A percentile compares a stretch with the other conserved stretches of the same genome.
Conservation (phyloP, 2,888 invertebrate genomes). For the Dicyrtoma fusca region DNA sequence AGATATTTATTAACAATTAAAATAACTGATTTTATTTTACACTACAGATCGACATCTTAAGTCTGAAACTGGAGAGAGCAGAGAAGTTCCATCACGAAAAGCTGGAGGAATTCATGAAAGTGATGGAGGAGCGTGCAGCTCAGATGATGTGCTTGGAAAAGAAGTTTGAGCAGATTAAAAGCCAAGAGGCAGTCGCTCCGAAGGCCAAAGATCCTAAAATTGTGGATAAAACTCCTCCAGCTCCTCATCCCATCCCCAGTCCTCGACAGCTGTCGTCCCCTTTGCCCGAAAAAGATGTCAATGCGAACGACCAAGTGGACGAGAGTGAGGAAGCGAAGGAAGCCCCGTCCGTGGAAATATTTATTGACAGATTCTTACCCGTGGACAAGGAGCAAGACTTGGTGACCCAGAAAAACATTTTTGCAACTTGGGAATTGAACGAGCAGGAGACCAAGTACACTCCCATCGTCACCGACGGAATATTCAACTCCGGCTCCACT, state of each 20-base stretch:
- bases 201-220: too few relatives aligned
- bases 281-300: background rate
- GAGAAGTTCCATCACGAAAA: slow-evolving; percentile 47
- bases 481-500: slow-evolving; percentile 33
- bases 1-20: background rate
- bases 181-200: background rate
- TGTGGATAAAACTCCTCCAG: background rate
- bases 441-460: slow-evolving; percentile 36
- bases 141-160: slow-evolving; percentile 47
- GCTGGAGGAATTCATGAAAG: slow-evolving; percentile 46
- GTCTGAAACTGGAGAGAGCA: slow-evolving; percentile 41
- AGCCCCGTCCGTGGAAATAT: slow-evolving; percentile 32
- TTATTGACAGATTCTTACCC: slow-evolving; percentile 34
- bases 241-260: background rate
- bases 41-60: slow-evolving; percentile 34
- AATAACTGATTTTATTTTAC: background rate
- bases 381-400: background rate
- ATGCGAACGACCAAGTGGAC: background rate
- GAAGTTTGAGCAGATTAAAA: slow-evolving; percentile 39
- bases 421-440: slow-evolving; percentile 40
- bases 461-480: slow-evolving; percentile 38
- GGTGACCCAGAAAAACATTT: slow-evolving; percentile 21
- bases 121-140: slow-evolving; percentile 45
- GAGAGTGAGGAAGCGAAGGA: background rate
- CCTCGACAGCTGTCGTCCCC: background rate